These are phyloP conservation scores for Acromyrmex heyeri DNA, from an alignment of 1,140 invertebrate genomes.

Conservation along the genomic window DNA sequence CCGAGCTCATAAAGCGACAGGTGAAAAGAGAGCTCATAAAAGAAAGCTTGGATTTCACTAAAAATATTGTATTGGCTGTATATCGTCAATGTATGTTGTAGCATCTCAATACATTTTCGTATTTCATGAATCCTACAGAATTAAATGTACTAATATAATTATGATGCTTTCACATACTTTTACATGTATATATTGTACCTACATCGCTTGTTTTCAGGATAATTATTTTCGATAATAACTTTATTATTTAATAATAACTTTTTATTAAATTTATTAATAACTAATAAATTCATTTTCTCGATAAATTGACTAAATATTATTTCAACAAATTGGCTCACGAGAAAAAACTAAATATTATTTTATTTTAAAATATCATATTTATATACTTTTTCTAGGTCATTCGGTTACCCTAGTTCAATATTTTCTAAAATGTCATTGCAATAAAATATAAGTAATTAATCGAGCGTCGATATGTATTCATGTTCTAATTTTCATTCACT, in stretches of 20 bases:
- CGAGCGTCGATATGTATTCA: slow-evolving; percentile 38
- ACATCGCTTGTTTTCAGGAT: neutral
- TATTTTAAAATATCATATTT: slow-evolving; percentile 15
- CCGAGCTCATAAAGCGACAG: slow-evolving; percentile 25
- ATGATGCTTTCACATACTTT: neutral
- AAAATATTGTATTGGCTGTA: slow-evolving; percentile 5
- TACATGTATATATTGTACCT: neutral
- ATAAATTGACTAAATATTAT: slow-evolving; percentile 23
- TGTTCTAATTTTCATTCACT: slow-evolving; percentile 59
- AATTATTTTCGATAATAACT: slow-evolving; percentile 26
- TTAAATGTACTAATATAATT: neutral
- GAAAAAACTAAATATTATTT: slow-evolving; percentile 16
- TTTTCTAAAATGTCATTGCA: slow-evolving; percentile 45
- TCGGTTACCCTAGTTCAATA: neutral
- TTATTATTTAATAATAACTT: slow-evolving; percentile 21
- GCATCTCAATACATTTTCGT: neutral
- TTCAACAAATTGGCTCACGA: slow-evolving; percentile 1
- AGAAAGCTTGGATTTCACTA: neutral
- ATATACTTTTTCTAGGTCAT: slow-evolving; percentile 5
- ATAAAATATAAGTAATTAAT: slow-evolving; percentile 42
- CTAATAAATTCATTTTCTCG: slow-evolving; percentile 23
- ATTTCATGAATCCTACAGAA: neutral
- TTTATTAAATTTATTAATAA: slow-evolving; percentile 32
- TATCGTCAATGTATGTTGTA: neutral
- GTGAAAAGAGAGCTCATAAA: slow-evolving; percentile 31